These are phyloP conservation scores for Idaea aversata DNA, from an alignment of 2,888 invertebrate species.

Conservation along the genomic window DNA sequence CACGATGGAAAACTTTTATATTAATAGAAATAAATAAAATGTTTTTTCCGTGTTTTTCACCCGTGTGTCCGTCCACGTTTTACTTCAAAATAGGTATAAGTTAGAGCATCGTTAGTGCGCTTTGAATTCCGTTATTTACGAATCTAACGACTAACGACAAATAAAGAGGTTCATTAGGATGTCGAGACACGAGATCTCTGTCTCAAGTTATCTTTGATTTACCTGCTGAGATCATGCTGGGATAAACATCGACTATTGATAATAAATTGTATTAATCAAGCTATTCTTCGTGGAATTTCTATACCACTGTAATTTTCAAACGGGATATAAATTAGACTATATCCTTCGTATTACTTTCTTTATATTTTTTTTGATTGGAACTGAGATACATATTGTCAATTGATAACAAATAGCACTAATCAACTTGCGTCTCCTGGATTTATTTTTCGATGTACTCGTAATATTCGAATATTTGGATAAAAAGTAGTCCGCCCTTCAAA, in stretches of 20 bases:
- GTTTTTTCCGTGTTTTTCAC: not conserved
- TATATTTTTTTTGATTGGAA: no score
- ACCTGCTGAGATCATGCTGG: not conserved
- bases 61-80: slow-evolving; percentile 33
- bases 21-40: not conserved
- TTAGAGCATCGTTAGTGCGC: slow-evolving; percentile 55
- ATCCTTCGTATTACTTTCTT: no score
- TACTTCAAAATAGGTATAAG: slow-evolving; percentile 36
- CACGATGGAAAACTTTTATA: not conserved
- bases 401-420: no score
- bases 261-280: not conserved
- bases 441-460: no score
- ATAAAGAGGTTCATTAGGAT: slow-evolving; percentile 58
- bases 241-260: not conserved
- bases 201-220: slow-evolving; percentile 10
- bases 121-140: slow-evolving; percentile 56
- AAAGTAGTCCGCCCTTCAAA: no score
- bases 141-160: slow-evolving; percentile 36
- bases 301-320: no score
- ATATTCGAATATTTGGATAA: no score
- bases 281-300: not conserved
- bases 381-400: no score
- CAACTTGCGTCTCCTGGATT: no score
- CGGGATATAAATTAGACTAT: no score
- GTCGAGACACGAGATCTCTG: slow-evolving; percentile 17